Evolutionary conservation across 2,113 vertebrate genomes (phyloP), one percentile per base, ranked within the genome.

Genomic region (Odobenus rosmarus): DNA sequence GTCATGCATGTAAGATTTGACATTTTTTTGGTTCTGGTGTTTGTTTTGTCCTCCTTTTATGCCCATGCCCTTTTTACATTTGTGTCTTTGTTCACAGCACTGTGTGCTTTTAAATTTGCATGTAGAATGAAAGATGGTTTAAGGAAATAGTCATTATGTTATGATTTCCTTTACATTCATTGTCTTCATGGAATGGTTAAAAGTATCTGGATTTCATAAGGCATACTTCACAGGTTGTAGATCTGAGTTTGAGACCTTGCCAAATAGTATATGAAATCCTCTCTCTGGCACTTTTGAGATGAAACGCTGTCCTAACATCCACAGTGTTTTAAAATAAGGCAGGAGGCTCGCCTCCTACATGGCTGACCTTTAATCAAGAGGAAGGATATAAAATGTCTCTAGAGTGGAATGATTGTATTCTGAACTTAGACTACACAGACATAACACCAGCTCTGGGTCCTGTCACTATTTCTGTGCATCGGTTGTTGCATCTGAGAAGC

Each of bases 291-390:
- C 33, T 81, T 51, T 49, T 36, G 53, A 13, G 11, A 79, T 96
- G 49, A 87, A 62, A 92, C 1, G 18, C 46, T 81, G 28, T 90
- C 31, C 13, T 90, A 51, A 89, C 21, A 83, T 61, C 23, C 14
- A 77, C 26, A 28, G 53, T 80, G 42, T 72, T 93, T 96, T 69
- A 62, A 71, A 67, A 80, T 55, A 90, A 94, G 62, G 59, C 69
- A 93, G 24, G 13, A 19, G 77, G 36, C 51, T 36, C 46, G n/a
- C 3, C 33, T 92, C 42, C 61, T 88, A 5, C 18, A 33, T 18
- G 49, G 23, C 7, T 83, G 71, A 93, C 15, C 51, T 77, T 88
- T 88, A 88, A 36, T 95, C 82, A 77, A 53, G 2, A 90, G 39
- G 11, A 84, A 61, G 61, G 31, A n/a, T 8, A 19, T 69, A 55